phyloP scores from a whole-genome alignment of 2,797 vertebrate species.

The Leucoraja ocellata region DNA sequence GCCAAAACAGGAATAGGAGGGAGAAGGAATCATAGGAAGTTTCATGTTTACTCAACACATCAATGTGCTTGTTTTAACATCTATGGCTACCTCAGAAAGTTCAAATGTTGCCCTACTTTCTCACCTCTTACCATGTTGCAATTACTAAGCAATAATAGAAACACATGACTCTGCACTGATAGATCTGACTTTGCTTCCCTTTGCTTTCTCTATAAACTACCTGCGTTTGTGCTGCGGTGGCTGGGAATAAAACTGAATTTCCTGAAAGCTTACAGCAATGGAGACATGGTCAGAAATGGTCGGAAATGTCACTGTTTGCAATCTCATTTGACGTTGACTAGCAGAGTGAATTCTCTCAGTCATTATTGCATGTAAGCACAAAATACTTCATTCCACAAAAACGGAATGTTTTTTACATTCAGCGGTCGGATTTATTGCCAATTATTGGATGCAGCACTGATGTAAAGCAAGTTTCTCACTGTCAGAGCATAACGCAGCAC shows the following conservation, averaged over 20 bases:
- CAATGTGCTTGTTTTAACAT: constrained; percentile 47
- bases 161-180: neutral
- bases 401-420: neutral
- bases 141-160: neutral
- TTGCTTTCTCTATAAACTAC: neutral
- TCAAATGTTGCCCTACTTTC: constrained; percentile 49
- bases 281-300: too few species aligned
- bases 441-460: neutral
- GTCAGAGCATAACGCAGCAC: neutral
- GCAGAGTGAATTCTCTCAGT: neutral
- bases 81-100: constrained; percentile 74
- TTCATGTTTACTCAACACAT: constrained; percentile 44
- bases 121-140: neutral
- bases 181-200: neutral
- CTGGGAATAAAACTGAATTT: neutral
- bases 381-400: neutral
- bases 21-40: constrained; percentile 46
- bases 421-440: neutral
- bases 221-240: too few species aligned
- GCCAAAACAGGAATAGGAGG: neutral
- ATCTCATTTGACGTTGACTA: neutral
- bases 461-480: neutral
- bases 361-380: neutral
- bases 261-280: neutral
- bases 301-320: neutral